phyloP scores from a whole-genome alignment of 2,113 vertebrate species.

The Octodon degus region DNA sequence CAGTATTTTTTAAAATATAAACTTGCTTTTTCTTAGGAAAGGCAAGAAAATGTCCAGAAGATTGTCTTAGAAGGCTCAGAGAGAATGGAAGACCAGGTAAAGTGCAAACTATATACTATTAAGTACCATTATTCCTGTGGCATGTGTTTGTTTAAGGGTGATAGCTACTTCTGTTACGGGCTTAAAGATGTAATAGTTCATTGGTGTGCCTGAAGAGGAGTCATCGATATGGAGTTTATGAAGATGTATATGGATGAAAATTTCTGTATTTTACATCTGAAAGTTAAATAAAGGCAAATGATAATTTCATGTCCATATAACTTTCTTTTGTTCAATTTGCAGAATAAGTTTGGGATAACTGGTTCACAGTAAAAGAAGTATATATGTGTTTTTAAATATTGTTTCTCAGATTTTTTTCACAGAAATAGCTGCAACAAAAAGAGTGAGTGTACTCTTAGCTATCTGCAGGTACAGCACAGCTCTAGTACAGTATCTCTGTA shows the following conservation, averaged over 20 bases:
- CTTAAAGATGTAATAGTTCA: slow-evolving; percentile 44
- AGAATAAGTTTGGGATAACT: slow-evolving; percentile 52
- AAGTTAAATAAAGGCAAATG: slow-evolving; percentile 55
- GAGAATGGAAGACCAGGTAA: slow-evolving; percentile 90
- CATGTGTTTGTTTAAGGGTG: not conserved
- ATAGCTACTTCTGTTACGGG: slow-evolving; percentile 45
- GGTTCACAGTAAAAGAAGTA: not conserved
- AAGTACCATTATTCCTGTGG: not conserved
- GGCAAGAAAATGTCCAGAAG: slow-evolving; percentile 89
- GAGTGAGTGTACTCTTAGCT: not conserved
- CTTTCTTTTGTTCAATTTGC: not conserved
- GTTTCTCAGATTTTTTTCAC: not conserved
- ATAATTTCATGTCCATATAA: slow-evolving; percentile 47
- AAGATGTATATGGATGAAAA: slow-evolving; percentile 56
- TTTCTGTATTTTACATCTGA: slow-evolving; percentile 30
- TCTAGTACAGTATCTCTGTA: not conserved
- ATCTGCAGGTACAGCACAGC: not conserved
- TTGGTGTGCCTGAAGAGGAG: slow-evolving; percentile 47
- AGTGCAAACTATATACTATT: not conserved
- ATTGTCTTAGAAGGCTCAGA: slow-evolving; percentile 88
- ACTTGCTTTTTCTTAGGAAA: slow-evolving; percentile 86
- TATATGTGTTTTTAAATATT: not conserved
- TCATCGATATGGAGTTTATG: slow-evolving; percentile 54
- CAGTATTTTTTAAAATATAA: not conserved
- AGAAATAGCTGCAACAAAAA: not conserved